Evolutionary conservation across 2,888 invertebrate species (phyloP), one percentile per base, ranked within the genome.

Genomic region (Callyntrura sp.): DNA sequence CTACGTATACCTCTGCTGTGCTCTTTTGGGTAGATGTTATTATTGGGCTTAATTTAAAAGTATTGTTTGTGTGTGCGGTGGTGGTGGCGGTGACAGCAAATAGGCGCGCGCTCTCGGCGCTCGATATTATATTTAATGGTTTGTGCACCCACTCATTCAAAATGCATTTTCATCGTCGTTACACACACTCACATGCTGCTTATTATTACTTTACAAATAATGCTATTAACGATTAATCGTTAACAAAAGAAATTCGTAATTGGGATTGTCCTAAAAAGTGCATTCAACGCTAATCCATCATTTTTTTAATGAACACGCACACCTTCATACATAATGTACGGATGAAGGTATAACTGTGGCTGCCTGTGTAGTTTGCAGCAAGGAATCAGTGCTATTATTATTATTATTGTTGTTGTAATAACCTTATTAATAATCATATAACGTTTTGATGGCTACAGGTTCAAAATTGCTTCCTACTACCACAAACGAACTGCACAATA

Each of bases 251-350:
- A 83, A 68, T 65, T 68, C 20, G 48, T 65, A 35, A 35, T 65
- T 83, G 20, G 14, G 82, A 43, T 11, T 83, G 20, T 68, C 83
- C 83, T 83, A 68, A 83, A 83, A 83, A 83, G 83, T 83, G 62
- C 62, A 83, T 62, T 83, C 48, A 11, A 23, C n/a, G 23, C 48
- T 79, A 68, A 83, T 68, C 20, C 60, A 68, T 83, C 83, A 68
- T 83, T 25, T 78, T 73, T 79, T 51, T 51, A 79, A 79, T 57
- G 57, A 57, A 57, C 55, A 79, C 57, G 57, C 57, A 62, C 62
- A 81, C 57, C 62, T 81, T 81, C 45, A 45, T 12, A n/a, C n/a
- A n/a, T 48, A 6, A 25, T 62, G 62, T 9, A 35, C 35, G 6
- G 35, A 4, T 35, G 35, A 35, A 4, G 35, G 35, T 35, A 35